phyloP scores from a whole-genome alignment of 2,113 vertebrate genomes.

The Crypturellus undulatus region DNA sequence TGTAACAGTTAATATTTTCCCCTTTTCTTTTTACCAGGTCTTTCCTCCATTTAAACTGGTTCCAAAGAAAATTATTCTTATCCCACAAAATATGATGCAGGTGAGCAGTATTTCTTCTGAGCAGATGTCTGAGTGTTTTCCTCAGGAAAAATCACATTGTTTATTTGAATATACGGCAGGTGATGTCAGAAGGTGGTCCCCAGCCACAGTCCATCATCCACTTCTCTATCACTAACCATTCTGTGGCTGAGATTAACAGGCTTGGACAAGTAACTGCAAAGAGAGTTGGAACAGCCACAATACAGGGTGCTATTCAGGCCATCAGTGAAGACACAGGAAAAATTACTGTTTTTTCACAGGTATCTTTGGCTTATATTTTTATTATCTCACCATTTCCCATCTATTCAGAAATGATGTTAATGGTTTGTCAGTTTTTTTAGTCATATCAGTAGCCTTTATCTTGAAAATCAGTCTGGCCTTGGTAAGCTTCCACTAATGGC shows the following conservation, averaged over 20 bases:
- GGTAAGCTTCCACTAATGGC: background rate
- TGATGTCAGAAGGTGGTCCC: conserved; percentile 78
- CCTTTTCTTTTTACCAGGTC: conserved; percentile 49
- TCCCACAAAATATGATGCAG: conserved; percentile 71
- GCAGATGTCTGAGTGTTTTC: background rate
- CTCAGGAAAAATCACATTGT: background rate
- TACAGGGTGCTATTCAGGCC: conserved; percentile 71
- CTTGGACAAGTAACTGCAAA: conserved; percentile 73
- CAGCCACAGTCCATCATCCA: conserved; percentile 76
- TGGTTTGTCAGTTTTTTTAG: background rate
- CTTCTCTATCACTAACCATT: conserved; percentile 74
- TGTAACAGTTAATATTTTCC: background rate
- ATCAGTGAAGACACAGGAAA: conserved; percentile 75
- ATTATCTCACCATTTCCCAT: background rate
- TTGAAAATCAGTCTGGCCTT: background rate
- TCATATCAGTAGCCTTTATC: background rate
- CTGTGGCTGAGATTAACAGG: conserved; percentile 64
- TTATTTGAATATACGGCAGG: conserved; percentile 48
- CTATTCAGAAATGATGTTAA: background rate
- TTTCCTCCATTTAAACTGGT: conserved; percentile 75
- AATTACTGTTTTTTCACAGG: conserved; percentile 76
- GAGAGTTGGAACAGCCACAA: conserved; percentile 56
- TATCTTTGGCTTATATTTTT: background rate
- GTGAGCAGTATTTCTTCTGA: conserved; percentile 10
- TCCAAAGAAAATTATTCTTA: conserved; percentile 72